phyloP scores from a whole-genome alignment of 1,140 invertebrate species.

The Zaprionus vittiger region DNA sequence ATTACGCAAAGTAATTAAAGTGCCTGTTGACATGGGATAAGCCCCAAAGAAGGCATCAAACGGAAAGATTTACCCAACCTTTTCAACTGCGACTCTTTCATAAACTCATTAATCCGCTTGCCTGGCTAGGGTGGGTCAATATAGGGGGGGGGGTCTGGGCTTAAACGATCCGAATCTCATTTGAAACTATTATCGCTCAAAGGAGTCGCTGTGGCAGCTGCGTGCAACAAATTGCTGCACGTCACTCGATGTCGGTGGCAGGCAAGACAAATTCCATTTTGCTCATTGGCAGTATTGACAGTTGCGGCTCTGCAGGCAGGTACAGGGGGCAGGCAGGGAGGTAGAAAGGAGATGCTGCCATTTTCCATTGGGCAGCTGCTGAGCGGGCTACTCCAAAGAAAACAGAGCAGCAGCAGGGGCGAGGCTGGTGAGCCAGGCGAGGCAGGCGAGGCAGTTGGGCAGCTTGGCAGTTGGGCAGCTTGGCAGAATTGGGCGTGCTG shows the following conservation, averaged over 20 bases:
- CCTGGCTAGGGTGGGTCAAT: not conserved
- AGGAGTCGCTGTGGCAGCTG: constrained; percentile 13
- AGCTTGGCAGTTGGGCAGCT: not conserved
- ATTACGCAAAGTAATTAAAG: constrained; percentile 37
- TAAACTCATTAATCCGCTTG: constrained; percentile 20
- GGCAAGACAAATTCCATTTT: constrained; percentile 80
- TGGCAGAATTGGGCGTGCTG: not conserved
- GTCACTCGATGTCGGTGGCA: constrained; percentile 65
- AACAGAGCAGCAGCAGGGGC: constrained; percentile 9
- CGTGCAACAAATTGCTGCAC: constrained; percentile 64
- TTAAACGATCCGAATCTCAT: constrained; percentile 58
- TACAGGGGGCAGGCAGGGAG: not conserved
- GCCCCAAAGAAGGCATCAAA: constrained; percentile 29
- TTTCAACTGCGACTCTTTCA: not conserved
- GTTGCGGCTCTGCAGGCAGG: constrained; percentile 34
- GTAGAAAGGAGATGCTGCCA: constrained; percentile 9
- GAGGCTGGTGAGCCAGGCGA: not conserved
- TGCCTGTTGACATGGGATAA: not conserved
- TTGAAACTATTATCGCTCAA: constrained; percentile 65
- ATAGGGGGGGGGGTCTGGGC: not conserved
- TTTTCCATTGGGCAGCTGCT: constrained; percentile 49
- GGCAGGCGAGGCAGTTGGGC: not conserved
- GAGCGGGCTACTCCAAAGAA: constrained; percentile 58
- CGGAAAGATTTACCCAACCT: not conserved
- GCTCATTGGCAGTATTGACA: constrained; percentile 78